Evolutionary conservation across 1,140 invertebrate species (phyloP), one percentile per base, ranked within the genome.

Genomic region (Manduca sexta): DNA sequence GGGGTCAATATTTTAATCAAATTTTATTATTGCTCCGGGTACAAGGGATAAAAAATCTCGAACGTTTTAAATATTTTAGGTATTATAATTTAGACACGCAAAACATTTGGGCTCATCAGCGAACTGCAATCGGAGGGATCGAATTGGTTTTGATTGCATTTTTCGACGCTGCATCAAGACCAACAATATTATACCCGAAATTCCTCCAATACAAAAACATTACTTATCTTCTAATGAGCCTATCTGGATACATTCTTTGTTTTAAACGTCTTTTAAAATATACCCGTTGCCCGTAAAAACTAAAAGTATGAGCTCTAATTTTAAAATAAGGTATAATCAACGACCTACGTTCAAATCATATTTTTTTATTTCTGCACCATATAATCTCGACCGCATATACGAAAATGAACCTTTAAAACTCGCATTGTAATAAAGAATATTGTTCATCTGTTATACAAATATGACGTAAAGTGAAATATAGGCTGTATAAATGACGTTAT

Each of bases 1-100:
- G 68, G 69, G 70, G 57, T 62, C 58, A 63, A 67, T 75, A 74
- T 75, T 80, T 80, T 80, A 74, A 80, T 80, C 69, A 80, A 68
- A 67, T 64, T 74, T 74, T 76, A 74, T 76, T 75, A 75, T 72
- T 68, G 68, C 63, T 68, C 57, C 55, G 60, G 69, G 70, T 66
- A 61, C 53, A 56, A 21, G 42, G 61, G 56, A 68, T 60, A 67
- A 69, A 73, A 71, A 69, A 68, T 58, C 50, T 56, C 48, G 56
- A 56, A 50, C 40, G 45, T 60, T 59, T 69, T 59, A 54, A 58
- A 65, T 65, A 63, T 58, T 49, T 60, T 59, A 62, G 56, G 55
- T 60, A 68, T 60, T 53, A 59, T 60, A 63, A 59, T 56, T 68
- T 57, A 59, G 52, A 60, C 55, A 66, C 52, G 52, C 54, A 63